Conservation (phyloP, 2,888 invertebrate genomes). For the Diadromus collaris region DNA sequence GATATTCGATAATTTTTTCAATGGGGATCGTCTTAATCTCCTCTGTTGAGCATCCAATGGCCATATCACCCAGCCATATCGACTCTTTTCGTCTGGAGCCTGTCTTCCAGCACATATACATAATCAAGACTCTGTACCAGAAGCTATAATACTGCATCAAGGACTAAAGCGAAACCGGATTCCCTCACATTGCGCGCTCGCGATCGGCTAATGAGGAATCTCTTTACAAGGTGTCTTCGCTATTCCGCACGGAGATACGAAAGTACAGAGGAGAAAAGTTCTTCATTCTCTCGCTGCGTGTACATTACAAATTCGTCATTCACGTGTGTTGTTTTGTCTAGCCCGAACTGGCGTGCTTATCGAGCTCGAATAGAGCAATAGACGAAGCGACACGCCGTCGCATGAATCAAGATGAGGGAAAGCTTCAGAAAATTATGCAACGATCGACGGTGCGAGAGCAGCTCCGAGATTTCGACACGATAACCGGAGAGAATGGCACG, state of each 20-base stretch:
- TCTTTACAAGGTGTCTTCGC: conserved; percentile 68
- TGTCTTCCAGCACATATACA: not conserved
- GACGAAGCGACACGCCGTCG: not conserved
- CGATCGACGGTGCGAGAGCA: not conserved
- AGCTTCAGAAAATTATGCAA: conserved; percentile 42
- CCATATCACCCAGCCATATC: no score
- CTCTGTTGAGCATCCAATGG: no score
- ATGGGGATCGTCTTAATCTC: no score
- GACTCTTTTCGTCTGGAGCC: not conserved
- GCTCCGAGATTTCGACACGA: conserved; percentile 40
- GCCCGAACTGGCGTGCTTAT: not conserved
- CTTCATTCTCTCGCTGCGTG: conserved; percentile 16
- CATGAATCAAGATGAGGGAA: conserved; percentile 15
- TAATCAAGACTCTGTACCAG: not conserved
- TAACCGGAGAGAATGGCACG: conserved; percentile 26
- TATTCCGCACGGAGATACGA: conserved; percentile 47
- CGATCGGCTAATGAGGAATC: conserved; percentile 71
- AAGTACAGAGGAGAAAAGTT: conserved; percentile 5
- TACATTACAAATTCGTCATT: not conserved
- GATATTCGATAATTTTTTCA: no score
- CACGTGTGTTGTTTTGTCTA: conserved; percentile 9
- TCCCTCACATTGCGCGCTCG: conserved; percentile 62
- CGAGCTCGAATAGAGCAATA: conserved; percentile 20
- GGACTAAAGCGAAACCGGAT: conserved; percentile 69
- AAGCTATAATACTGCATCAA: conserved; percentile 35